Base-by-base conservation (phyloP, 1,140 invertebrate species). In the Drosophila pruinosa region DNA sequence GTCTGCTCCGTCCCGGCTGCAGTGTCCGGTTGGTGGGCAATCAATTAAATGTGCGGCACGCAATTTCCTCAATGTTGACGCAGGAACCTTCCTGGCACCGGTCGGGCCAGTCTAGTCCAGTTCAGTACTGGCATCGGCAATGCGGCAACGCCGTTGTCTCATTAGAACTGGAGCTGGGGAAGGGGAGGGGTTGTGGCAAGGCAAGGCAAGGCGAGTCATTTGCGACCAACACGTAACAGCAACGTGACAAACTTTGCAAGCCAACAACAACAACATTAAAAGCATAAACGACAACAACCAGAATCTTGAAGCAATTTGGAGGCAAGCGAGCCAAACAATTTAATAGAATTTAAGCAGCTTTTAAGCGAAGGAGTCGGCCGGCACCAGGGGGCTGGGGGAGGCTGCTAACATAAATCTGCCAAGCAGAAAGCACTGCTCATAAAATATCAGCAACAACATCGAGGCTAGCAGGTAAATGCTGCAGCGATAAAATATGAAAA, bases 341-440 rank as follows among this genome's bases (percentile, higher is more conserved):
- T 79, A 83, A 79, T 83, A 85, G 79, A 83, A 83, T 85, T 83
- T 83, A 85, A 83, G 67, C 80, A 75, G 62, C 80, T 75, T 82
- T 82, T 75, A 64, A 73, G 78, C 77, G 28, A 8, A 21, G 15
- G 8, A 12, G 45, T n/a, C 10, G 34, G 19, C n/a, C 6, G 14
- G 19, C 3, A 24, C 14, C 19, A 10, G 4, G 7, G 14, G 6
- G 47, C 15, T 14, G 28, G 24, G 19, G 39, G 34, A 53, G 63
- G 63, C 50, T 38, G 47, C 24, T 64, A 59, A 67, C 80, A 83
- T 82, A 82, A 83, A 82, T 82, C 80, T 82, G 75, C 73, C 79
- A 75, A 56, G 53, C 65, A 31, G 61, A 78, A 65, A 72, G 79
- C 65, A 78, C 57, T 72, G 67, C 62, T 72, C 79, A 72, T 82